Conservation (phyloP, 2,113 vertebrate species). For the Siniperca chuatsi region DNA sequence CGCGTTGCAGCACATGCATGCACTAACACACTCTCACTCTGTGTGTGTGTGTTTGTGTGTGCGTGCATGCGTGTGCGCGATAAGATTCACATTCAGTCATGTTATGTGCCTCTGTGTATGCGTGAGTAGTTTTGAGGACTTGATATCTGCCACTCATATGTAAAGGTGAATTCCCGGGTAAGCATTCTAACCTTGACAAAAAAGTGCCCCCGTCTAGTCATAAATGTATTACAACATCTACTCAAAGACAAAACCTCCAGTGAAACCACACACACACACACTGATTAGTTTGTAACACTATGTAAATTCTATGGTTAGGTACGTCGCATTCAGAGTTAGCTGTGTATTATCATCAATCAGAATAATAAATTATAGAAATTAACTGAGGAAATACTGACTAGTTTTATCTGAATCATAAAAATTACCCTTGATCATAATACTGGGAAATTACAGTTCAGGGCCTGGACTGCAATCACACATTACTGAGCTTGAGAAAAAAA, state of each 20-base stretch:
- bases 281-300: constrained; percentile 31
- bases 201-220: constrained; percentile 41
- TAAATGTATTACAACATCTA: constrained; percentile 17
- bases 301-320: constrained; percentile 33
- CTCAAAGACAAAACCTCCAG: constrained; percentile 12
- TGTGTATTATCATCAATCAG: constrained; percentile 12
- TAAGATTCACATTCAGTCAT: constrained; percentile 32
- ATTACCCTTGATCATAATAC: constrained; percentile 15
- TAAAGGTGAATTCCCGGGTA: constrained; percentile 58
- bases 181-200: constrained; percentile 16
- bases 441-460: constrained; percentile 11
- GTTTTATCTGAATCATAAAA: constrained; percentile 39
- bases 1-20: constrained; percentile 49
- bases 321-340: constrained; percentile 6
- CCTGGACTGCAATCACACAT: background rate
- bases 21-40: background rate
- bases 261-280: constrained; percentile 41
- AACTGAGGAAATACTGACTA: constrained; percentile 14
- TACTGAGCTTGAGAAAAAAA: background rate
- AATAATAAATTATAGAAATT: constrained; percentile 11
- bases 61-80: constrained; percentile 8
- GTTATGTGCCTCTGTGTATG: constrained; percentile 1
- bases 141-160: constrained; percentile 9
- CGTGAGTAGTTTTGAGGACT: constrained; percentile 43
- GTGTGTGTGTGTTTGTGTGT: constrained; percentile 8